Evolutionary conservation across 2,113 vertebrate genomes (phyloP).

Genomic region (Phrynosoma blainvillii): DNA sequence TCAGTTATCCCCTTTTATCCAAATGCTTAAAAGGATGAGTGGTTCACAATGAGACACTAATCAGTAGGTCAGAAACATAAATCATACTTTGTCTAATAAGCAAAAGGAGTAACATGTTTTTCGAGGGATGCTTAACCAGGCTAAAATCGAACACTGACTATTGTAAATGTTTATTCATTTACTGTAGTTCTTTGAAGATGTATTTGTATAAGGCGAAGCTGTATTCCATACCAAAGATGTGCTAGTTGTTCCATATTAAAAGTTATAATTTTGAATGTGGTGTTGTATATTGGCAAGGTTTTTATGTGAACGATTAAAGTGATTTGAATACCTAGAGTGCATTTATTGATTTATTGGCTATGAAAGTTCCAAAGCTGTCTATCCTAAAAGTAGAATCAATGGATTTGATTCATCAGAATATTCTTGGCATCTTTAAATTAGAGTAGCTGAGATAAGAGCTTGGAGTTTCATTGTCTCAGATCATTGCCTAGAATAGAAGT

Average conservation of each 20-base stretch:
- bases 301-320: conserved; percentile 24
- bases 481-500: too few relatives aligned
- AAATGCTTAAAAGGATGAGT: background rate
- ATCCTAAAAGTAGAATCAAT: background rate
- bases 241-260: background rate
- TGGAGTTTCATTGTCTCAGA: background rate
- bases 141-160: background rate
- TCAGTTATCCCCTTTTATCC: background rate
- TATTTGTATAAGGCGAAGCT: background rate
- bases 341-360: background rate
- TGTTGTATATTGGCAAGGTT: background rate
- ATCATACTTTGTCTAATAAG: rapidly evolving
- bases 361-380: background rate
- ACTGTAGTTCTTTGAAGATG: background rate
- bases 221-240: conserved; percentile 15
- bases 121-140: background rate
- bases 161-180: background rate
- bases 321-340: background rate
- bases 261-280: conserved; percentile 11
- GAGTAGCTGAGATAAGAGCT: background rate
- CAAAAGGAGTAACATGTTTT: background rate
- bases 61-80: conserved; percentile 2
- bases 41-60: background rate
- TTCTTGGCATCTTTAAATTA: background rate
- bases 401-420: background rate